These are phyloP conservation scores for Sebastes vulpes DNA, from an alignment of 2,797 vertebrate species.

Conservation along the genomic window DNA sequence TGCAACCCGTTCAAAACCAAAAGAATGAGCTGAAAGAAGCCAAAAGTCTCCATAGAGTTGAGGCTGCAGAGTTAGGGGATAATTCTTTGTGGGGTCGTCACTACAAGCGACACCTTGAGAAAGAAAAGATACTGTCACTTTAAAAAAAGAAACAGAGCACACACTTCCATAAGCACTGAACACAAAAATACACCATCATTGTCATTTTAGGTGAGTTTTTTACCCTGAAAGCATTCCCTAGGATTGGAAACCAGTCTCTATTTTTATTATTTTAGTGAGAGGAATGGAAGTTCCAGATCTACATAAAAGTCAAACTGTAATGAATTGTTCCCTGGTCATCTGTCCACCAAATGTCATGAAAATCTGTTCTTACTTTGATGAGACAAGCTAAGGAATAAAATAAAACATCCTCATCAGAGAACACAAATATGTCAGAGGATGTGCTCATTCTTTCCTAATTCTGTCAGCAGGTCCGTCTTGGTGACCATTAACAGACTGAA, in stretches of 20 bases:
- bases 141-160: too few species aligned
- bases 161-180: background rate
- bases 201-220: background rate
- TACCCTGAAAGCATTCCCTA: background rate
- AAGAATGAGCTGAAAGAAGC: too few species aligned
- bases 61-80: too few species aligned
- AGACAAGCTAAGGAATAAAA: background rate
- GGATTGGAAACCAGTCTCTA: background rate
- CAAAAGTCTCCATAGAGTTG: background rate
- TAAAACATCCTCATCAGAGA: background rate
- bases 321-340: background rate
- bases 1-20: too few species aligned
- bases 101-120: too few species aligned
- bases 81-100: too few species aligned
- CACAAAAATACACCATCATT: background rate
- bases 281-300: background rate
- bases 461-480: background rate
- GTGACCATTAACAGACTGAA: background rate
- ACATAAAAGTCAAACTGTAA: background rate
- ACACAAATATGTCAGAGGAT: background rate
- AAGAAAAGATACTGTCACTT: too few species aligned
- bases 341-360: background rate
- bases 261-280: background rate
- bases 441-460: background rate
- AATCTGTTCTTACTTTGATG: constrained; percentile 5